Evolutionary conservation across 2,113 vertebrate species (phyloP), one percentile per base, ranked within the genome.

Genomic region (Odontophorus gujanensis): DNA sequence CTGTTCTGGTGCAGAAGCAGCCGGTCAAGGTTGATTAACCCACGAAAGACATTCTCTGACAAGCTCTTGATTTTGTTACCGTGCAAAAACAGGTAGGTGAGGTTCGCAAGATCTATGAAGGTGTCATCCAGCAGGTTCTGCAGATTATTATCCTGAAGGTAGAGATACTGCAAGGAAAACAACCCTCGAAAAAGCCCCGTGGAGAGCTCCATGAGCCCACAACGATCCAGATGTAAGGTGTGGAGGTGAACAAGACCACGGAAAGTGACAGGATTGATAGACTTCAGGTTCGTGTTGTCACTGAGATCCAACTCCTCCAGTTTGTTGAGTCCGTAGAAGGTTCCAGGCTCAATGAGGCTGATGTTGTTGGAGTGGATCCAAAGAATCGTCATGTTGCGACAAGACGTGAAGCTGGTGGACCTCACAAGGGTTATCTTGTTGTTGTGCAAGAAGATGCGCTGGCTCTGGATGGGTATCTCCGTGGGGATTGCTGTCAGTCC

Each of bases 311-410:
- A 96, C 93, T 99, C 99, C 96, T 99, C 99, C 81, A 99, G 96
- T 82, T 98, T 99, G 84, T 97, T 97, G 81, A 99, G 97, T 68
- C 99, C 99, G 0, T 98, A 97, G 87, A 99, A 99, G 59, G 99
- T 99, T 4, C 98, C 97, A 0, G 99, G 98, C 32, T 99, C 99
- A 1, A 99, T 99, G 92, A 97, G 97, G 97, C 98, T 98, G 94
- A 99, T 98, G 69, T 99, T 98, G 76, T 99, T 99, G 38, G 99
- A 99, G 96, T 99, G 99, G 42, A 99, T 98, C 99, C 98, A 99
- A 76, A 99, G 98, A 78, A 99, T 99, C 1, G 98, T 99, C 93
- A 99, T 98, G 96, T 99, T 99, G 93, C 98, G 98, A 94, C 98
- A 98, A 42, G 98, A 99, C 82, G 98, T 99, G 97, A 99, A 99